Base-by-base conservation (phyloP, 2,888 invertebrate species). In the Isoperla grammatica region DNA sequence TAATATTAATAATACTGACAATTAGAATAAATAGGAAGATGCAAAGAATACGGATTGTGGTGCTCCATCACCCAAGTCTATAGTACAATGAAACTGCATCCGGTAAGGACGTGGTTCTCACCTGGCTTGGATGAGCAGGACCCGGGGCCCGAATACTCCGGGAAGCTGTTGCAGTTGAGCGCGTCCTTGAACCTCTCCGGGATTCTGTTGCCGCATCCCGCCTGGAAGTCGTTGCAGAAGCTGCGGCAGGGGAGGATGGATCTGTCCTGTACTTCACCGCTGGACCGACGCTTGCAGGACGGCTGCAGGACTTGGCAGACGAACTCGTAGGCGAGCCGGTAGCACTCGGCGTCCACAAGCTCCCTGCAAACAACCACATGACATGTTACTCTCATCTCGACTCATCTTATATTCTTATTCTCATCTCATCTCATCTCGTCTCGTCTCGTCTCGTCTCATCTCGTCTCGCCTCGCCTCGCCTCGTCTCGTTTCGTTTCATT, bases 341-440 rank as follows among this genome's bases (percentile, higher is more conserved):
- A 93, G 72, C 95, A 95, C 74, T 94, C 93, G 0, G 90, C 90
- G 71, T 94, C 94, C 6, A 94, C 86, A n/a, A 94, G 76, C 72
- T 89, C 91, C 62, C 90, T 84, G 69, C 23, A 66, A 65, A 9
- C 29, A 19, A n/a, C n/a, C n/a, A n/a, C n/a, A n/a, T n/a, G n/a
- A n/a, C 9, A 17, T 6, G 9, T 15, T 12, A 15, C n/a, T n/a
- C n/a, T 15, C n/a, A 48, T 9, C 9, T 6, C 8, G 17, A 15
- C 20, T 6, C 5, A 15, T 6, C 1, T 19, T 48, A 15, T 8
- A 15, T 35, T 2, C 20, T n/a, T n/a, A n/a, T n/a, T n/a, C n/a
- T n/a, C n/a, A n/a, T n/a, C n/a, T n/a, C n/a, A n/a, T n/a, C n/a
- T n/a, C n/a, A n/a, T n/a, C n/a, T n/a, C n/a, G n/a, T n/a, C n/a